Conservation (phyloP, 2,888 invertebrate genomes). For the Frankliniella intonsa region DNA sequence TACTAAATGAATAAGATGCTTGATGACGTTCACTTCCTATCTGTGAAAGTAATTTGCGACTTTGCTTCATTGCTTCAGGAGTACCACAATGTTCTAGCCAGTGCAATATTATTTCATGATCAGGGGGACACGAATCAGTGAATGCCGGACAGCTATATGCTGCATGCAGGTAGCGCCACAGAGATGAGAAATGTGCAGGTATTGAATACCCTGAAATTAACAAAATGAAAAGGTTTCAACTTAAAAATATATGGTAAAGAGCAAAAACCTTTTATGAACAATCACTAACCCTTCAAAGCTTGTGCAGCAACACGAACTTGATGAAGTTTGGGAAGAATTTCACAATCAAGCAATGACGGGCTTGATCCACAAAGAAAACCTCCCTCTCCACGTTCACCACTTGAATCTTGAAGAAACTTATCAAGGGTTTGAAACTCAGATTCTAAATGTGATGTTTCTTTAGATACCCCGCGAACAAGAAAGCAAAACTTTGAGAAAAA, state of each 20-base stretch:
- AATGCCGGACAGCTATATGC: slow-evolving; percentile 38
- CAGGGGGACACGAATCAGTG: slow-evolving; percentile 38
- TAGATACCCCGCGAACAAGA: slow-evolving; percentile 38
- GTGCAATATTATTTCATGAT: slow-evolving; percentile 39
- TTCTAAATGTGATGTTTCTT: slow-evolving; percentile 38
- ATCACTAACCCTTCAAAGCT: slow-evolving; percentile 37
- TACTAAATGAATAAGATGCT: slow-evolving; percentile 8
- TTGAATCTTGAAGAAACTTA: slow-evolving; percentile 32
- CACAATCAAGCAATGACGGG: slow-evolving; percentile 38
- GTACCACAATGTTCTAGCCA: slow-evolving; percentile 36
- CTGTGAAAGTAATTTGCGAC: not conserved
- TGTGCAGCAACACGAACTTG: slow-evolving; percentile 39
- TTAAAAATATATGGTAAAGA: not conserved
- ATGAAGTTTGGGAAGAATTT: slow-evolving; percentile 39
- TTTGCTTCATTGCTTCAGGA: slow-evolving; percentile 24
- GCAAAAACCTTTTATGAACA: not conserved
- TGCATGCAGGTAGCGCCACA: slow-evolving; percentile 39
- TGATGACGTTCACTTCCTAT: slow-evolving; percentile 13
- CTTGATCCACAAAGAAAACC: slow-evolving; percentile 37
- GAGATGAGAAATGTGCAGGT: slow-evolving; percentile 35
- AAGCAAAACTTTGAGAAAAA: slow-evolving; percentile 39
- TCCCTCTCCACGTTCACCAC: slow-evolving; percentile 25
- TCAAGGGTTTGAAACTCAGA: slow-evolving; percentile 35
- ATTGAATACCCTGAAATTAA: slow-evolving; percentile 37
- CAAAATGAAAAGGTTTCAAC: not conserved